These are phyloP conservation scores for Chaetoderma sp. DNA, from an alignment of 2,888 invertebrate species.

Conservation along the genomic window DNA sequence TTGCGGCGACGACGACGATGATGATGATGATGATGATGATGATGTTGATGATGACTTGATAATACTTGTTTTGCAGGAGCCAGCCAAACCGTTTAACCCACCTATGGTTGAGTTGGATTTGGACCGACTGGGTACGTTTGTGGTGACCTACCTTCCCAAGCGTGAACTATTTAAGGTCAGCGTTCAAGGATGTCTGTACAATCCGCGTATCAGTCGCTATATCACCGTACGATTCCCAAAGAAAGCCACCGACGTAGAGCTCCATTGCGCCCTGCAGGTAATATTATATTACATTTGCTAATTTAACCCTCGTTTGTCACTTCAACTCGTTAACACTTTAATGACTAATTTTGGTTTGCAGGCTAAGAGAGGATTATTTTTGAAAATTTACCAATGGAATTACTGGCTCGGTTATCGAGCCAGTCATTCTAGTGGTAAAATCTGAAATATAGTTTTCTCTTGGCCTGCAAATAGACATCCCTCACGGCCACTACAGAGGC, in stretches of 20 bases:
- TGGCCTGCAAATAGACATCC: no score
- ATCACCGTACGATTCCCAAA: constrained; percentile 65
- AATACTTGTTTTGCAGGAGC: no score
- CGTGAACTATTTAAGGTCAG: constrained; percentile 60
- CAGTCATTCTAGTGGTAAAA: no score
- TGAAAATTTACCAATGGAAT: no score
- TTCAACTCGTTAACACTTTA: no score
- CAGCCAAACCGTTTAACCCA: no score
- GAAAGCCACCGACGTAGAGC: constrained; percentile 56
- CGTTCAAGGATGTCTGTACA: constrained; percentile 62
- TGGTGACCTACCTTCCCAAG: constrained; percentile 56
- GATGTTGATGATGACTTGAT: background rate
- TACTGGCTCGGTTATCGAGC: no score
- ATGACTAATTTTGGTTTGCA: no score
- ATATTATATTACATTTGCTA: background rate
- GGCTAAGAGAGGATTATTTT: no score
- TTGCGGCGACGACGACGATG: constrained; percentile 3
- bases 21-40: constrained; percentile 7
- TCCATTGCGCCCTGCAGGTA: constrained; percentile 61
- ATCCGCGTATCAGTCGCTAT: constrained; percentile 57
- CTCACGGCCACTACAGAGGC: no score
- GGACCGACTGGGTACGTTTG: constrained; percentile 56
- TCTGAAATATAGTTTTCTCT: no score
- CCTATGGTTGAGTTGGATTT: constrained; percentile 54
- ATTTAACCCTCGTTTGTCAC: no score